phyloP scores from a whole-genome alignment of 1,140 invertebrate species.

The Pseudomyrmex gracilis region DNA sequence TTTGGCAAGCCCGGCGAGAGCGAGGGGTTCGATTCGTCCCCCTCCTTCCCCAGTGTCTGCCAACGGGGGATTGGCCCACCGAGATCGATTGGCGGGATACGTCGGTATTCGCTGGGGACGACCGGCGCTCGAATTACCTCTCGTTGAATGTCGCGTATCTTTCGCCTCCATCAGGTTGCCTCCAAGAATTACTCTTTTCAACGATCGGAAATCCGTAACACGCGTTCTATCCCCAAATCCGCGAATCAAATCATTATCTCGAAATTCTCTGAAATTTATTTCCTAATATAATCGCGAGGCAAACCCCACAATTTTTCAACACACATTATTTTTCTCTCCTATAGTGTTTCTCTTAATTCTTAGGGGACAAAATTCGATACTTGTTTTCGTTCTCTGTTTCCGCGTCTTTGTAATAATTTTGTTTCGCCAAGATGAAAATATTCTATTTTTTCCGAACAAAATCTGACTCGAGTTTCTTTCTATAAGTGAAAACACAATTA shows the following conservation, averaged over 20 bases:
- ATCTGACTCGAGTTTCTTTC: no score
- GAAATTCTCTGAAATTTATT: constrained; percentile 3
- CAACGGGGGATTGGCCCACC: constrained; percentile 65
- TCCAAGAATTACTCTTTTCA: constrained; percentile 26
- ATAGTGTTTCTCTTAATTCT: no score
- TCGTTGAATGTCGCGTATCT: constrained; percentile 49
- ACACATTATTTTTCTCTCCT: no score
- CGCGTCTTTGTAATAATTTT: no score
- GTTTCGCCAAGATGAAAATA: no score
- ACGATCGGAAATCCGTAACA: constrained; percentile 27
- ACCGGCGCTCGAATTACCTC: constrained; percentile 50
- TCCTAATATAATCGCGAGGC: no score
- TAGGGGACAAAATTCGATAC: no score
- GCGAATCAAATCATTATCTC: neutral
- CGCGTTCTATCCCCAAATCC: neutral
- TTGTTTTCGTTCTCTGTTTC: no score
- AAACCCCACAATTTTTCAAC: no score
- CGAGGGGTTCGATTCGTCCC: constrained; percentile 61
- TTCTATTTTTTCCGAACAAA: no score
- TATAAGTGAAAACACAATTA: no score
- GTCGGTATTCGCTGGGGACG: constrained; percentile 49
- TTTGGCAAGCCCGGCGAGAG: constrained; percentile 74
- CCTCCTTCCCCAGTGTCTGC: neutral
- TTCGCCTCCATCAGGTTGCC: constrained; percentile 23
- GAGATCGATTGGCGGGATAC: constrained; percentile 71